Conservation (phyloP, 2,113 vertebrate genomes). For the Chlamydotis undulata region DNA sequence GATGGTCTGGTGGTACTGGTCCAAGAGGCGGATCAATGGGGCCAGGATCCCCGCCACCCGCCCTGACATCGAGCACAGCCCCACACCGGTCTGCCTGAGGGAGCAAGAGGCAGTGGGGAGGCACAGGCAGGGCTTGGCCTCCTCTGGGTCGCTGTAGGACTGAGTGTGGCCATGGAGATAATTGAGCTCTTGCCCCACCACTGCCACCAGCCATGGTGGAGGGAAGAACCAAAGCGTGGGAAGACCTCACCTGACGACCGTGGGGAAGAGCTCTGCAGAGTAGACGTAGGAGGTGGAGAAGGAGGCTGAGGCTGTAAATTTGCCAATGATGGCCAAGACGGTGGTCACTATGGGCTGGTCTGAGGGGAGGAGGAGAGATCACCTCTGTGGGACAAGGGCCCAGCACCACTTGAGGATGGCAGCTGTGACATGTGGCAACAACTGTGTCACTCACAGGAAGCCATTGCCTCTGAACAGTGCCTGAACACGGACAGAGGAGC, state of each 20-base stretch:
- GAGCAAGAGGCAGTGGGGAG: neutral
- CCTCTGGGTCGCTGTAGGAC: neutral
- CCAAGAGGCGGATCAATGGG: conserved; percentile 81
- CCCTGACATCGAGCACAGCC: conserved; percentile 78
- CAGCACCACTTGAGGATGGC: fast-evolving
- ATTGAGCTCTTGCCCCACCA: fast-evolving
- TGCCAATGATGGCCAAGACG: conserved; percentile 75
- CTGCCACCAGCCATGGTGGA: neutral
- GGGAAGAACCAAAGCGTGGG: fast-evolving
- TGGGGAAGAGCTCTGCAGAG: conserved; percentile 87
- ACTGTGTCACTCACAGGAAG: neutral
- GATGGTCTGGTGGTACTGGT: conserved; percentile 67
- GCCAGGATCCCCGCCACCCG: conserved; percentile 80
- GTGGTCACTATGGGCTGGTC: conserved; percentile 70
- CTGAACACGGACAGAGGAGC: fast-evolving
- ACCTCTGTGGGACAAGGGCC: fast-evolving
- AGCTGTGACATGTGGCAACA: neutral
- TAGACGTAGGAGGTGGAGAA: conserved; percentile 81
- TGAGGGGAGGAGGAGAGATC: conserved; percentile 7
- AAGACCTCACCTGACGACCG: conserved; percentile 78
- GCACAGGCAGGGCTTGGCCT: fast-evolving
- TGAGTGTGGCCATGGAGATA: neutral
- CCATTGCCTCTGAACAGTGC: neutral
- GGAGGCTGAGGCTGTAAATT: conserved; percentile 65
- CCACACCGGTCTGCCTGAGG: conserved; percentile 83